Evolutionary conservation across 2,888 invertebrate genomes (phyloP).

Genomic region (Drosophila picticornis): DNA sequence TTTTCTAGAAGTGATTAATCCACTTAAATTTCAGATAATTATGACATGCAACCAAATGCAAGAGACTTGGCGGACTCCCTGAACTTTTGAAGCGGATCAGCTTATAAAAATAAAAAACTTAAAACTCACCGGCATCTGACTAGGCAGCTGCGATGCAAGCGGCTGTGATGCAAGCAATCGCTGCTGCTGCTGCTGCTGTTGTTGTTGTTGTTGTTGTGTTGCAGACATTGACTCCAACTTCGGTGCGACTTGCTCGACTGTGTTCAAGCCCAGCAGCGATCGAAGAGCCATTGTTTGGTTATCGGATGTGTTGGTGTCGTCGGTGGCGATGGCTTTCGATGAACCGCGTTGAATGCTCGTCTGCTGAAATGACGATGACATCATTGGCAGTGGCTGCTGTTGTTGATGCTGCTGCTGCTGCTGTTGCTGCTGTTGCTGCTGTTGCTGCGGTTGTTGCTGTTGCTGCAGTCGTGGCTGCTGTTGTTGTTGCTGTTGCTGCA

Average conservation of each 20-base stretch:
- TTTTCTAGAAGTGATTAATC: background rate
- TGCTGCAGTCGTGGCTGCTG: background rate
- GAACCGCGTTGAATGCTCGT: background rate
- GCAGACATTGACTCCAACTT: background rate
- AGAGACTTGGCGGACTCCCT: background rate
- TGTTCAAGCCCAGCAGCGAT: conserved; percentile 61
- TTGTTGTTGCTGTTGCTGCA: background rate
- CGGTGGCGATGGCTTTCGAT: background rate
- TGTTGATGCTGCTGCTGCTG: background rate
- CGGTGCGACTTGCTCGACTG: background rate
- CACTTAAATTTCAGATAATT: background rate
- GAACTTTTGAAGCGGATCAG: background rate
- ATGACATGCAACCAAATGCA: background rate
- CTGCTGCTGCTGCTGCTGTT: background rate
- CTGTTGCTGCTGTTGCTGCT: background rate
- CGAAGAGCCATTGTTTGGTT: conserved; percentile 63
- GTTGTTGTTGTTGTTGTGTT: background rate
- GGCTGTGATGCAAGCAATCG: background rate
- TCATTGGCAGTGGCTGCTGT: background rate
- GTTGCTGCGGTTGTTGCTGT: background rate
- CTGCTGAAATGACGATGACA: background rate
- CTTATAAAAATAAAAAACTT: too few species aligned
- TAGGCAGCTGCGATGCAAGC: conserved; percentile 4
- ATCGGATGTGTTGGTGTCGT: conserved; percentile 34
- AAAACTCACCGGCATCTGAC: conserved; percentile 51